Evolutionary conservation across 1,140 invertebrate genomes (phyloP).

Genomic region (Nylanderia fulva): DNA sequence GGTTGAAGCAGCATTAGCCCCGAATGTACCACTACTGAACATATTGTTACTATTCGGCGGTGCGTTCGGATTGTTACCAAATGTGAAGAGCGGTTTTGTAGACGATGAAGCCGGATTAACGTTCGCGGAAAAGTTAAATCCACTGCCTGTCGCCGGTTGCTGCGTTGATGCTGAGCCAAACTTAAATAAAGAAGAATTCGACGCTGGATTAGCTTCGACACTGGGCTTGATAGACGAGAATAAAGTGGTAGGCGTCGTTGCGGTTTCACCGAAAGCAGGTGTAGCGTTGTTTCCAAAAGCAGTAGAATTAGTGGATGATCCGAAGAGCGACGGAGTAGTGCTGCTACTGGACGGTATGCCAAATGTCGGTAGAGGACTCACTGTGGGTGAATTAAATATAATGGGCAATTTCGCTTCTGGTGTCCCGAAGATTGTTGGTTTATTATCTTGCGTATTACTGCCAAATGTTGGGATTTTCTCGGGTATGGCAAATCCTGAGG

Average conservation of each 20-base stretch:
- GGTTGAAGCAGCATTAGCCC: slow-evolving; percentile 56
- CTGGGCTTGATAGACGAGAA: slow-evolving; percentile 67
- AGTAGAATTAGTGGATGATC: slow-evolving; percentile 32
- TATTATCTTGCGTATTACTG: slow-evolving; percentile 58
- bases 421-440: slow-evolving; percentile 70
- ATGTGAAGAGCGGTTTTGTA: slow-evolving; percentile 71
- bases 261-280: slow-evolving; percentile 45
- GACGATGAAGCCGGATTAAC: slow-evolving; percentile 40
- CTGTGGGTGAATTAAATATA: slow-evolving; percentile 58
- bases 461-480: slow-evolving; percentile 70
- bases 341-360: slow-evolving; percentile 47
- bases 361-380: slow-evolving; percentile 65
- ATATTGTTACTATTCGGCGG: slow-evolving; percentile 61
- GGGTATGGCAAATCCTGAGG: slow-evolving; percentile 34
- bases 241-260: slow-evolving; percentile 59
- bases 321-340: slow-evolving; percentile 49
- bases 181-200: slow-evolving; percentile 65
- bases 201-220: slow-evolving; percentile 49
- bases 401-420: slow-evolving; percentile 66
- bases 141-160: slow-evolving; percentile 50
- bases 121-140: slow-evolving; percentile 73
- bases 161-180: slow-evolving; percentile 71
- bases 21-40: slow-evolving; percentile 66
- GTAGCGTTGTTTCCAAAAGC: slow-evolving; percentile 66
- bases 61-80: slow-evolving; percentile 51